phyloP scores from a whole-genome alignment of 92 coral and sea anemone species.

The Phenganax marumi region DNA sequence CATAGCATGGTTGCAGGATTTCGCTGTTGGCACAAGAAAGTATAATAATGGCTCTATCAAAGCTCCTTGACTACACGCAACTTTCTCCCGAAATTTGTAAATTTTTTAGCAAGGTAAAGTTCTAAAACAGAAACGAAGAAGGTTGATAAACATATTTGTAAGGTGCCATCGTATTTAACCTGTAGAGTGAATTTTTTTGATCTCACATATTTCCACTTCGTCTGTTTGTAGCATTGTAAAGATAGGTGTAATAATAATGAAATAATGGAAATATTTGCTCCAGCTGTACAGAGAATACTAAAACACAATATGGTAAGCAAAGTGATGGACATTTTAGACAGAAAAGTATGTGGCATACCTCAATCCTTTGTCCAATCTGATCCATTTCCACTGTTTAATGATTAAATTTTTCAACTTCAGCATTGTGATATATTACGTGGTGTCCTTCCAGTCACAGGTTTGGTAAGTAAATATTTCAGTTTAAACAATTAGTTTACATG shows the following conservation, averaged over 20 bases:
- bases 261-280: constrained; percentile 87
- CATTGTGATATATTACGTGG: constrained; percentile 45
- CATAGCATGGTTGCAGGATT: constrained; percentile 76
- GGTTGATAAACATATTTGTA: too few species aligned
- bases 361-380: not conserved
- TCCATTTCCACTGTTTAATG: not conserved
- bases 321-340: too few species aligned
- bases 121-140: not conserved
- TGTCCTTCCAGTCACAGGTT: constrained; percentile 34
- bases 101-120: constrained; percentile 88
- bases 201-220: not conserved
- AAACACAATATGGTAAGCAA: constrained; percentile 92
- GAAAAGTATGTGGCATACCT: too few species aligned
- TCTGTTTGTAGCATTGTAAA: constrained; percentile 77
- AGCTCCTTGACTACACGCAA: constrained; percentile 90
- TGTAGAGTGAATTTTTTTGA: not conserved
- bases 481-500: not conserved
- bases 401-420: constrained; percentile 1
- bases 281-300: constrained; percentile 97
- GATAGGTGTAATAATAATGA: constrained; percentile 81
- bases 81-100: constrained; percentile 99
- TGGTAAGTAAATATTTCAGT: constrained; percentile 11
- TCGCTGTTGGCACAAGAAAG: constrained; percentile 80
- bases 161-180: not conserved
- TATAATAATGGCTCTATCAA: constrained; percentile 84